Evolutionary conservation across 1,140 invertebrate genomes (phyloP).

Genomic region (Zaprionus camerounensis): DNA sequence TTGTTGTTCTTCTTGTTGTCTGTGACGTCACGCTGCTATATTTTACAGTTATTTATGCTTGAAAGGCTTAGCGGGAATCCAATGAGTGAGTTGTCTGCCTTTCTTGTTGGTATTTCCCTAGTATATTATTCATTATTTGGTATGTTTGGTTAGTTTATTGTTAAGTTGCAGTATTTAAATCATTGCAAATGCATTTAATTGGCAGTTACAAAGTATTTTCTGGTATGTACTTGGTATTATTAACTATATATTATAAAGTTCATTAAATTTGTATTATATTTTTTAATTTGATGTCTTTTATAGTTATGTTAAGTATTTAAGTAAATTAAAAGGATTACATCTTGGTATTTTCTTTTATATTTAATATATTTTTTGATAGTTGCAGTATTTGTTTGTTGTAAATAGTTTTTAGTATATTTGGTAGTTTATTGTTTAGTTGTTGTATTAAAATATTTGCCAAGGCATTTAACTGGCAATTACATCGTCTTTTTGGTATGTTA

Average conservation of each 20-base stretch:
- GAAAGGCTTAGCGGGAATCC: neutral
- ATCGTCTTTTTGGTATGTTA: neutral
- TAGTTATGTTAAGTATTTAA: too few relatives aligned
- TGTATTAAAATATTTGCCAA: neutral
- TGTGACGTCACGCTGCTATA: conserved; percentile 28
- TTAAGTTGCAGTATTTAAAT: neutral
- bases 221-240: neutral
- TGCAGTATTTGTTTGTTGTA: too few relatives aligned
- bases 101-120: neutral
- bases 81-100: neutral
- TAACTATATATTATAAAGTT: neutral
- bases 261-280: neutral
- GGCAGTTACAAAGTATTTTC: neutral
- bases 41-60: conserved; percentile 49
- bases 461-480: neutral
- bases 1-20: neutral
- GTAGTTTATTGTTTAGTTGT: neutral
- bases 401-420: neutral
- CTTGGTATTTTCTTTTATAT: too few relatives aligned
- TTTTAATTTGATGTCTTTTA: neutral
- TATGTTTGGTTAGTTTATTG: neutral
- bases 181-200: neutral
- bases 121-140: neutral
- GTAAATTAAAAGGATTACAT: too few relatives aligned
- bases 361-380: too few relatives aligned